Evolutionary conservation across 1,140 invertebrate species (phyloP), one percentile per base, ranked within the genome.

Genomic region (Tachypleus tridentatus): DNA sequence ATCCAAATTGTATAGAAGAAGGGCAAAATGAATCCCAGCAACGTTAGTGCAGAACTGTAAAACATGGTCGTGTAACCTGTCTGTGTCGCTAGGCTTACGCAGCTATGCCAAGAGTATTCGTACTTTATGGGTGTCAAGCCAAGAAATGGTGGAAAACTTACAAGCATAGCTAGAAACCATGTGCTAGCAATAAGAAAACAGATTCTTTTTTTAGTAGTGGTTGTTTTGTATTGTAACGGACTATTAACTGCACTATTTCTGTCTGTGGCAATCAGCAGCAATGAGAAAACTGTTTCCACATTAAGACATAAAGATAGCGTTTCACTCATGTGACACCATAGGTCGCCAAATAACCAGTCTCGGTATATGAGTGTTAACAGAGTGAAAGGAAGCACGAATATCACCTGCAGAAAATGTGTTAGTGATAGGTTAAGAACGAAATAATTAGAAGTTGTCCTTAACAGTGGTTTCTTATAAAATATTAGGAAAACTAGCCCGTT

Each of bases 161-260:
- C 29, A 4, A 60, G 3, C 3, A 68, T 7, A 4, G 67, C 51
- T 3, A 53, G 10, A 3, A 51, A 0, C 67, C 67, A 68, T 4
- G 61, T 53, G 9, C 29, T n/a, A 8, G 11, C 8, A 6, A 68
- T 65, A 29, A 68, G 51, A 3, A 64, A 11, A 4, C 58, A 57
- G 0, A 62, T 65, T 53, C 67, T 54, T 8, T 52, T 56, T 49
- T 63, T 62, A n/a, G 67, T 68, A 6, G 65, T 64, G 11, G 67
- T 68, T 8, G 61, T n/a, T 3, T 60, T 61, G 56, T 68, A 68
- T 10, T 68, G 67, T 4, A 68, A 49, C 3, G 67, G 67, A 29
- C 61, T 68, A 58, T 64, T 65, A 49, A 68, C 63, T 4, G 67
- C 67, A 47, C 61, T 62, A 48, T 68, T 65, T 3, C 67, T 56